These are phyloP conservation scores for Eulemur albifrons DNA, from an alignment of 2,797 vertebrate species.

Conservation along the genomic window DNA sequence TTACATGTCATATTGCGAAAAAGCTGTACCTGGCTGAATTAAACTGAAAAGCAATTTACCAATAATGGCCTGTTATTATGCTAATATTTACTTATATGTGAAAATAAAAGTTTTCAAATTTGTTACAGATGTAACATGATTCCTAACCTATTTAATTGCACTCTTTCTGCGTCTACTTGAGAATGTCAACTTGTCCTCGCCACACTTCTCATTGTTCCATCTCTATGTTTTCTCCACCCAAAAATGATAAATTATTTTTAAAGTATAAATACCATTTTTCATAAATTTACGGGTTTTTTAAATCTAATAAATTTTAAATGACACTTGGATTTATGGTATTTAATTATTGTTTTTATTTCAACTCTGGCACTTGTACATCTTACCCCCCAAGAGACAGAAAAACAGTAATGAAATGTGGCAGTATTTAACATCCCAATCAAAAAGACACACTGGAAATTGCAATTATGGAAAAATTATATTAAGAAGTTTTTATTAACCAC, in stretches of 20 bases:
- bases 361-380: rapidly evolving
- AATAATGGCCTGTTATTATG: not conserved
- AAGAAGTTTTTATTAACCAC: not conserved
- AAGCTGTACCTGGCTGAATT: not conserved
- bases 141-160: not conserved
- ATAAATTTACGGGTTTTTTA: not conserved
- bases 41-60: not conserved
- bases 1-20: not conserved
- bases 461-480: not conserved
- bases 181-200: not conserved
- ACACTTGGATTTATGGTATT: not conserved
- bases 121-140: not conserved
- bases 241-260: not conserved
- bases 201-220: not conserved
- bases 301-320: not conserved
- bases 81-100: not conserved
- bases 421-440: not conserved
- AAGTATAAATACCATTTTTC: not conserved
- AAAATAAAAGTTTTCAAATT: not conserved
- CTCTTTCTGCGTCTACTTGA: not conserved
- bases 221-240: not conserved
- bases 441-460: not conserved
- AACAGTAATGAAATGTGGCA: not conserved
- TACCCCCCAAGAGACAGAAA: not conserved
- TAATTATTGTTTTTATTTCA: conserved; percentile 1